Base-by-base conservation (phyloP, 1,140 invertebrate species). In the Aphelenchoides fujianensis region DNA sequence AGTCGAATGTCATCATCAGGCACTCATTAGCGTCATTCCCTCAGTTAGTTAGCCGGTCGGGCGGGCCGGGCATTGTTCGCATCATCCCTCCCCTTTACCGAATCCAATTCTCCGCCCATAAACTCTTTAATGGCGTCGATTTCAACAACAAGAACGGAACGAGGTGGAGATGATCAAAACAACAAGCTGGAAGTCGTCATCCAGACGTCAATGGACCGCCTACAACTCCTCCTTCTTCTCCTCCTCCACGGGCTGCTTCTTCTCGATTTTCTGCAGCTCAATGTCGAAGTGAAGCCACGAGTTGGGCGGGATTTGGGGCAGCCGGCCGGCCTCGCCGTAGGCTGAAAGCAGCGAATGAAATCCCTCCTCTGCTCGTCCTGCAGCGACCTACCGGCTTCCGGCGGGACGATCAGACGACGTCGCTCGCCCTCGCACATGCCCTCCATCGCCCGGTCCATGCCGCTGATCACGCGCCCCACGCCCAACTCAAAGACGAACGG, bases 341-440 rank as follows among this genome's bases (percentile, higher is more conserved):
- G 72, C 77, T 78, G 27, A 72, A 57, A 67, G 7, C 19, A n/a
- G n/a, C n/a, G n/a, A 59, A 16, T 5, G 5, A 5, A 19, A 7
- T 5, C 5, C 28, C 5, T 59, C 23, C 28, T 59, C 27, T 23
- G 77, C 7, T 30, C 23, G 7, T 30, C 34, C 27, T 23, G 77
- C 71, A 19, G 7, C 19, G 30, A 28, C 32, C 37, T 16, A 79
- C 85, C 87, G 64, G 86, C 79, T 34, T 86, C 84, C 66, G 87
- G 80, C 19, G 87, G 87, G 64, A 88, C 87, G 7, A 87, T 84
- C 23, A 88, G 77, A 72, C 86, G 87, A 31, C 87, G 81, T 67
- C 87, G 85, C 69, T 88, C 87, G 68, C 86, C 86, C 75, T 86
- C 86, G 83, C 87, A 88, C 87, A 88, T 88, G 23, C 74, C 82